Conservation (phyloP, 2,888 invertebrate species). For the Eupithecia dodoneata region DNA sequence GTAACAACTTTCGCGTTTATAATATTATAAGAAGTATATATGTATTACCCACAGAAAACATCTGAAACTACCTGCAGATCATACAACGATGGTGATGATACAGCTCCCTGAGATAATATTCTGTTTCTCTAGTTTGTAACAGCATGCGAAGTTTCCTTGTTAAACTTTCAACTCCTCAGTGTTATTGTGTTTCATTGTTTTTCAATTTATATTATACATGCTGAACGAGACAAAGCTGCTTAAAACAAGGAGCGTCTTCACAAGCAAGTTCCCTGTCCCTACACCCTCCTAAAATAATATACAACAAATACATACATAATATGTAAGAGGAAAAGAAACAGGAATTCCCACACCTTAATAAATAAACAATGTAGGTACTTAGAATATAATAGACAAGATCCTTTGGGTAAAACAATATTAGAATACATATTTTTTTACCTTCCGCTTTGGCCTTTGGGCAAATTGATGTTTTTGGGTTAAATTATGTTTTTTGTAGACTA, state of each 20-base stretch:
- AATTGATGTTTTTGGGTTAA: neutral
- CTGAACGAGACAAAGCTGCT: neutral
- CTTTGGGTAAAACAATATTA: constrained; percentile 5
- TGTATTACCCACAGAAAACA: no score
- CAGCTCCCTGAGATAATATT: neutral
- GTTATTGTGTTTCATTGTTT: neutral
- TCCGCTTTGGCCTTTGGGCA: neutral
- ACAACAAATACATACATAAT: neutral
- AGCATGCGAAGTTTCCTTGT: neutral
- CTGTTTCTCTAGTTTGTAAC: neutral
- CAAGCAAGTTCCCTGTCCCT: neutral
- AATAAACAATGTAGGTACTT: constrained; percentile 8
- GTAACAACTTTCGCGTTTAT: no score
- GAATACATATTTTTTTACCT: constrained; percentile 6
- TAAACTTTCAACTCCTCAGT: neutral
- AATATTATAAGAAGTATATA: no score
- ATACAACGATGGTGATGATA: neutral
- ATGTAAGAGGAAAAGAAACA: constrained; percentile 4
- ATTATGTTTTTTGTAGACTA: neutral
- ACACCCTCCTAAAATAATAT: neutral
- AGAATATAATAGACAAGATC: constrained; percentile 5
- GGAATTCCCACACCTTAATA: constrained; percentile 8
- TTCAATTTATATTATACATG: neutral
- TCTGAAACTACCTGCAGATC: neutral
- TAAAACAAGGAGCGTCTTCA: neutral